Percentiles rank a stretch among this genome's conserved stretches.
Conservation (phyloP, 2,888 invertebrate species). For the Mythimna impura region DNA sequence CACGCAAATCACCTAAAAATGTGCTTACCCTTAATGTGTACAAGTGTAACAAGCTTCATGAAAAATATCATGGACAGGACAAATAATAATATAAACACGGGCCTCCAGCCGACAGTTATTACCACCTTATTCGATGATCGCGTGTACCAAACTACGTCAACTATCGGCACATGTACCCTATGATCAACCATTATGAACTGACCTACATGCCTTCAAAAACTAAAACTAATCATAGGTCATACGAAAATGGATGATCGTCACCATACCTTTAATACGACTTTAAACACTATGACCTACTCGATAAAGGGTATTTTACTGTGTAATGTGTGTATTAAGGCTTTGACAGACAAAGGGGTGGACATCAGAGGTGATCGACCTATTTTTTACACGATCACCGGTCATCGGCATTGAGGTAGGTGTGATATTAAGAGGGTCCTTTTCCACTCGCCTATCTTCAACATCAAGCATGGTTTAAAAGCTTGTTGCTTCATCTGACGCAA, state of each 20-base stretch:
- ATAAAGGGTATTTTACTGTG: slow-evolving; percentile 59
- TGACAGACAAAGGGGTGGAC: slow-evolving; percentile 64
- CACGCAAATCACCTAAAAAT: slow-evolving; percentile 24
- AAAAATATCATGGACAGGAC: slow-evolving; percentile 40
- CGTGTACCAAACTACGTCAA: slow-evolving; percentile 72
- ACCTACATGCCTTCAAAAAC: slow-evolving; percentile 55
- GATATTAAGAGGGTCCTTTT: slow-evolving; percentile 11
- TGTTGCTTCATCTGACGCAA: too few relatives aligned
- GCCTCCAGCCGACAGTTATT: slow-evolving; percentile 49
- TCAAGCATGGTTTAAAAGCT: too few relatives aligned
- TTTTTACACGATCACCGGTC: slow-evolving; percentile 63
- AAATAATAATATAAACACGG: slow-evolving; percentile 45
- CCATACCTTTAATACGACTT: slow-evolving; percentile 57
- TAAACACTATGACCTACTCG: slow-evolving; percentile 56
- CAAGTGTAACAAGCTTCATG: slow-evolving; percentile 29
- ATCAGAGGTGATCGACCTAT: slow-evolving; percentile 74
- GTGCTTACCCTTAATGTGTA: slow-evolving; percentile 40
- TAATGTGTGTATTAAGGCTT: slow-evolving; percentile 36
- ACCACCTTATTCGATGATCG: slow-evolving; percentile 63
- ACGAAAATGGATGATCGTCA: slow-evolving; percentile 53
- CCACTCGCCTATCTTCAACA: too few relatives aligned
- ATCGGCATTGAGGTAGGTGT: slow-evolving; percentile 56
- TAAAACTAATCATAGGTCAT: slow-evolving; percentile 53
- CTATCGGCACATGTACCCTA: slow-evolving; percentile 69
- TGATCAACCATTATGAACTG: slow-evolving; percentile 63